Evolutionary conservation across 1,140 invertebrate genomes (phyloP), one percentile per base, ranked within the genome.

Genomic region (Drosophila lowei): DNA sequence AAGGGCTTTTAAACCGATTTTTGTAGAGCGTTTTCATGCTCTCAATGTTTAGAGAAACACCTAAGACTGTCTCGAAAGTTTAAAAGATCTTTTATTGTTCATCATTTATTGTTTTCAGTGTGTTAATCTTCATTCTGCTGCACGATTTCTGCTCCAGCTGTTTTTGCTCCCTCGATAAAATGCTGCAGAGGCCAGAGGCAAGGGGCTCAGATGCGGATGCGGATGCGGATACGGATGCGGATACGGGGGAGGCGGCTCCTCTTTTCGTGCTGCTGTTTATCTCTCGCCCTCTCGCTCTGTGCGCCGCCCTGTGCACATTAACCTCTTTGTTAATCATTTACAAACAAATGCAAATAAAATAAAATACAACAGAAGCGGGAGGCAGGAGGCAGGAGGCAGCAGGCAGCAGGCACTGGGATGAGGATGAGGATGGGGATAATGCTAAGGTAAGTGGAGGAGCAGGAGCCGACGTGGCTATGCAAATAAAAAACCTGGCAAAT

Each of bases 321-420:
- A 86, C 83, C 81, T 86, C 81, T 89, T 89, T 86, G 73, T 89
- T 88, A 86, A 86, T 86, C 83, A 86, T 86, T 86, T 88, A 83
- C 80, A 88, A 86, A 86, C 81, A 86, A 89, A 86, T 86, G 81
- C 78, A 88, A 86, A 86, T 83, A 77, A 86, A 83, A 88, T 83
- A 88, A 88, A 88, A 78, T 63, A 85, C 54, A 85, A 59, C 63
- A 74, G 54, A 28, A 30, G 44, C 43, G 55, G 55, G 34, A 41
- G 34, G 70, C 53, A 44, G 54, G 5, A 50, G 48, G 34, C 25
- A 23, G 53, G n/a, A 46, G 30, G n/a, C 23, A 38, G 30, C 9
- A 23, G 28, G 44, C 28, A 44, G 61, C 23, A 50, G 11, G 16
- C 30, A 5, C 30, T 8, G 30, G 30, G n/a, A 6, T 7, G 49